Base-by-base conservation (phyloP, 2,888 invertebrate species). In the Smittia sp. region DNA sequence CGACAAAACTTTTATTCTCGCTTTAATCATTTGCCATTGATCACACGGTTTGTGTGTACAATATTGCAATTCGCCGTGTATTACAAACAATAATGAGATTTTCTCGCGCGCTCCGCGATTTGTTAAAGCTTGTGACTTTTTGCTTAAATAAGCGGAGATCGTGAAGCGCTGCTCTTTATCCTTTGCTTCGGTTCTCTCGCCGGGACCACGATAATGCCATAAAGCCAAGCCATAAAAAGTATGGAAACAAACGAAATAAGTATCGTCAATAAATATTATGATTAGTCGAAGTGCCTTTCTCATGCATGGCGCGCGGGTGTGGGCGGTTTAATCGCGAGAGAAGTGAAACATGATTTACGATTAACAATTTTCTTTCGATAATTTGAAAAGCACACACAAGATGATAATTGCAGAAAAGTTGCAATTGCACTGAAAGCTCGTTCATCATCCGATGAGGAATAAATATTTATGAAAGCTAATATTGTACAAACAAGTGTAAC, bases 21-120 rank as follows among this genome's bases (percentile, higher is more conserved):
- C 63, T 22, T 58, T 63, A 63, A 63, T 63, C 63, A 63, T 27
- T 27, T 63, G 25, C 27, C 63, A 63, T 63, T 63, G 63, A 63
- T 63, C 63, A 63, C 63, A 63, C 63, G 63, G 63, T 15, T 58
- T 27, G 63, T 27, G 27, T 27, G 63, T 27, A 63, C 27, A 63
- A 27, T 27, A 63, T 63, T 63, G 25, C 15, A 63, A 63, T 63
- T 27, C 27, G 63, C 63, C 63, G 63, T 63, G 63, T 63, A 63
- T 25, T 63, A 63, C 63, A 63, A 63, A 27, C 63, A 63, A 63
- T 63, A 63, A 63, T 63, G 63, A 63, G 63, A 27, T 63, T 63
- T 63, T 63, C 63, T 63, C 63, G 63, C 63, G 63, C 63, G 52
- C 52, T 46, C 63, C 63, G 63, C 63, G 63, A 63, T 63, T 63